Conservation (phyloP, 2,888 invertebrate genomes). For the Plebejus anna region DNA sequence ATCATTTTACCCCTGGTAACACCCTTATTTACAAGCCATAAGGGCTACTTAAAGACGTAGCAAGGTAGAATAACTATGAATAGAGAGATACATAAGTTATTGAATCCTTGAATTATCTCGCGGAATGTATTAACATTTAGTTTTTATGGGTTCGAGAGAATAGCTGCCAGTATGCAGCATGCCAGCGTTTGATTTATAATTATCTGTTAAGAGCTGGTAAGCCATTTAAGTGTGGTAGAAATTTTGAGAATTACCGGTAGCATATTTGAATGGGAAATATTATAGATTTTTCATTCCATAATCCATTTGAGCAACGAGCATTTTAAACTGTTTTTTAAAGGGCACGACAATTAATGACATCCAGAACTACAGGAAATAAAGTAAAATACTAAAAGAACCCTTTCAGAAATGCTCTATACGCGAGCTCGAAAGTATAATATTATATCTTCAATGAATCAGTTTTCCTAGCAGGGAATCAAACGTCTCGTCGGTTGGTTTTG, state of each 20-base stretch:
- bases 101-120: slow-evolving; percentile 30
- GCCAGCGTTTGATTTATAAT: background rate
- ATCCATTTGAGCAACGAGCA: background rate
- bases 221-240: background rate
- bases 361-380: no score
- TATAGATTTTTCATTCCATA: background rate
- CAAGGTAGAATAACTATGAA: background rate
- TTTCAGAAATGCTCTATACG: no score
- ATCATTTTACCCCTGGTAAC: background rate
- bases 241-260: background rate
- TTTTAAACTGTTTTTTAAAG: background rate
- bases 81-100: slow-evolving; percentile 24
- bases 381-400: no score
- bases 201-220: background rate
- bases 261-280: background rate
- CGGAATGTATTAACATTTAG: slow-evolving; percentile 2
- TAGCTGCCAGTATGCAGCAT: background rate
- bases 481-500: no score
- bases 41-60: background rate
- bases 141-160: background rate
- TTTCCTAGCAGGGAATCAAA: no score
- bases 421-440: no score
- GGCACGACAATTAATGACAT: no score
- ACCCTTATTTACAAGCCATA: background rate
- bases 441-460: no score